Conservation (phyloP, 2,888 invertebrate species). For the Caenorhabditis virilis region DNA sequence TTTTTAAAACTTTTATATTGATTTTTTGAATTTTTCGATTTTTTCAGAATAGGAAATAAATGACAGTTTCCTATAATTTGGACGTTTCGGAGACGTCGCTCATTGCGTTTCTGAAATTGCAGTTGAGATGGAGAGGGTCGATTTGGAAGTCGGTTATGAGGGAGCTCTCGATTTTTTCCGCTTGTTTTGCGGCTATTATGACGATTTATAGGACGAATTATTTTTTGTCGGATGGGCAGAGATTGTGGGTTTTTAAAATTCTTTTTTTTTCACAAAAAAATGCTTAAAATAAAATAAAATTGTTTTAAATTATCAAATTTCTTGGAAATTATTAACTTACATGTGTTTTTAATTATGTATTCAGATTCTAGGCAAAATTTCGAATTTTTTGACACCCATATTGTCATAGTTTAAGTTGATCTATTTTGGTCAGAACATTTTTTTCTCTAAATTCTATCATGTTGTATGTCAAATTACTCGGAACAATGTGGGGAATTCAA, state of each 20-base stretch:
- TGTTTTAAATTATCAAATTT: not conserved
- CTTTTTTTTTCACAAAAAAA: not conserved
- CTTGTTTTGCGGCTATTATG: constrained; percentile 23
- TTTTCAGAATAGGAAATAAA: too few species aligned
- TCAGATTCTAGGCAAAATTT: too few species aligned
- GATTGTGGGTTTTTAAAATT: not conserved
- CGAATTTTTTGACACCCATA: too few species aligned
- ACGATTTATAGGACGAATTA: constrained; percentile 35
- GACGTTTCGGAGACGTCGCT: constrained; percentile 47
- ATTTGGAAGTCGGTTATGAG: constrained; percentile 49
- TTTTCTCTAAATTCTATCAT: too few species aligned
- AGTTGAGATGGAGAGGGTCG: constrained; percentile 49
- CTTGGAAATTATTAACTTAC: too few species aligned
- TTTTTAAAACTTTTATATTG: too few species aligned
- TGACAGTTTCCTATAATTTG: constrained; percentile 53
- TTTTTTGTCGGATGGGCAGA: constrained; percentile 2
- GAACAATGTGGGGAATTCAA: too few species aligned
- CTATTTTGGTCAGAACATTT: too few species aligned
- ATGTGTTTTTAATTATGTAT: too few species aligned
- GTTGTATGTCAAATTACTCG: too few species aligned
- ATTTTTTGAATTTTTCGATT: too few species aligned
- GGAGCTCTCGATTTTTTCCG: constrained; percentile 34
- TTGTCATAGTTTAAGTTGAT: too few species aligned
- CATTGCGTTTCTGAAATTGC: constrained; percentile 40
- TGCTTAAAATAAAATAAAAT: not conserved